These are phyloP conservation scores for Laspeyria flexula DNA, from an alignment of 2,888 invertebrate genomes.

Conservation along the genomic window DNA sequence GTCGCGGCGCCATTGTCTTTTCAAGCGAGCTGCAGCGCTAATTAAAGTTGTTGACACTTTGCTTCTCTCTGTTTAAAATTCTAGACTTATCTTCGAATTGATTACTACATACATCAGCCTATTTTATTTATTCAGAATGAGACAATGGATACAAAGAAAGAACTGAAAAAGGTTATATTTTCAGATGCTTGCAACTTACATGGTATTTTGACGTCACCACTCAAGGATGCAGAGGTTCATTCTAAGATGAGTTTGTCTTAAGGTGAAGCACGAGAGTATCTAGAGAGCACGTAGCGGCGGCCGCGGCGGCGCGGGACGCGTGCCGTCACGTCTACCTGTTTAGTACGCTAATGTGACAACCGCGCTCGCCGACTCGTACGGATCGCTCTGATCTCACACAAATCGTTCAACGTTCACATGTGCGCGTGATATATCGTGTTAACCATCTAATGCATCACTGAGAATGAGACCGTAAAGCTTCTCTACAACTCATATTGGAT, in stretches of 20 bases:
- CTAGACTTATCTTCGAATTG: constrained; percentile 51
- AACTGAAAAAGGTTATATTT: background rate
- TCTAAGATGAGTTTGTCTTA: constrained; percentile 14
- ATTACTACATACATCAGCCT: constrained; percentile 28
- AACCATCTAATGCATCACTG: constrained; percentile 43
- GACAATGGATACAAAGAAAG: background rate
- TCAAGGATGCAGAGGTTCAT: constrained; percentile 5
- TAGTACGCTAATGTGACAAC: constrained; percentile 67
- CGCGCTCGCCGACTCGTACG: constrained; percentile 22
- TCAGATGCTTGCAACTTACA: background rate
- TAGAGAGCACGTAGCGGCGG: constrained; percentile 40
- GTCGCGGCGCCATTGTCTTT: constrained; percentile 82
- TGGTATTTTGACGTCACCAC: background rate
- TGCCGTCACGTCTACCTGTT: constrained; percentile 70
- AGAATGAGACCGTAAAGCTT: constrained; percentile 34
- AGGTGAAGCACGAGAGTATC: constrained; percentile 14
- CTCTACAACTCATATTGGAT: constrained; percentile 25
- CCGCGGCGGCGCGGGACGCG: constrained; percentile 39
- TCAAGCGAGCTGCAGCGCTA: constrained; percentile 81
- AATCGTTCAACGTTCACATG: constrained; percentile 36
- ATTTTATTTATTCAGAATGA: background rate
- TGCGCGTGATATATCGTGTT: constrained; percentile 50
- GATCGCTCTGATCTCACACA: constrained; percentile 31
- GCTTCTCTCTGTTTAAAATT: constrained; percentile 58
- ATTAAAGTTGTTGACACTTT: constrained; percentile 84